Evolutionary conservation across 1,140 invertebrate species (phyloP).

Genomic region (Atta cephalotes): DNA sequence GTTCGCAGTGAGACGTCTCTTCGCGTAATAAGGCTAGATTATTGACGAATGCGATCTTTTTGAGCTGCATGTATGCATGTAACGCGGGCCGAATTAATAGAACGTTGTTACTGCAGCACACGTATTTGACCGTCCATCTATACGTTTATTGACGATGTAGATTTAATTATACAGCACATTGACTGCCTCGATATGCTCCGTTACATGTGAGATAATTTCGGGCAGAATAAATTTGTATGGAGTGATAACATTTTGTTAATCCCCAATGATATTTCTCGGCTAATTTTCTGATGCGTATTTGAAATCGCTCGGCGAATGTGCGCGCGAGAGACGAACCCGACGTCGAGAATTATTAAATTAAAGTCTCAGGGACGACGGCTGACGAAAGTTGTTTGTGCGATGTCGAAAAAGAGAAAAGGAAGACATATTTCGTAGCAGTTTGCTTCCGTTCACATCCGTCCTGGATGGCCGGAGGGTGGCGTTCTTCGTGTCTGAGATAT

Average conservation of each 20-base stretch:
- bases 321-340: neutral
- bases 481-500: slow-evolving; percentile 83
- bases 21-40: slow-evolving; percentile 48
- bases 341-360: slow-evolving; percentile 43
- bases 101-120: neutral
- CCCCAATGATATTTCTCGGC: slow-evolving; percentile 29
- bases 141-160: slow-evolving; percentile 56
- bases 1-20: slow-evolving; percentile 25
- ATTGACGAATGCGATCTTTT: slow-evolving; percentile 42
- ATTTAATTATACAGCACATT: slow-evolving; percentile 65
- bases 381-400: neutral
- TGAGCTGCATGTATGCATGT: neutral
- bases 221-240: slow-evolving; percentile 52
- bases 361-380: slow-evolving; percentile 16
- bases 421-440: slow-evolving; percentile 40
- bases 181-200: slow-evolving; percentile 57
- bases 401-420: neutral
- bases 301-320: slow-evolving; percentile 1
- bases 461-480: slow-evolving; percentile 67
- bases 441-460: slow-evolving; percentile 54
- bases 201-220: slow-evolving; percentile 49
- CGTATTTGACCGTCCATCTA: slow-evolving; percentile 51
- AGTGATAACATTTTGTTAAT: slow-evolving; percentile 45
- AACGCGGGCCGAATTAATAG: slow-evolving; percentile 35
- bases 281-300: slow-evolving; percentile 44